phyloP scores from a whole-genome alignment of 2,113 vertebrate genomes.

The Stercorarius parasiticus region DNA sequence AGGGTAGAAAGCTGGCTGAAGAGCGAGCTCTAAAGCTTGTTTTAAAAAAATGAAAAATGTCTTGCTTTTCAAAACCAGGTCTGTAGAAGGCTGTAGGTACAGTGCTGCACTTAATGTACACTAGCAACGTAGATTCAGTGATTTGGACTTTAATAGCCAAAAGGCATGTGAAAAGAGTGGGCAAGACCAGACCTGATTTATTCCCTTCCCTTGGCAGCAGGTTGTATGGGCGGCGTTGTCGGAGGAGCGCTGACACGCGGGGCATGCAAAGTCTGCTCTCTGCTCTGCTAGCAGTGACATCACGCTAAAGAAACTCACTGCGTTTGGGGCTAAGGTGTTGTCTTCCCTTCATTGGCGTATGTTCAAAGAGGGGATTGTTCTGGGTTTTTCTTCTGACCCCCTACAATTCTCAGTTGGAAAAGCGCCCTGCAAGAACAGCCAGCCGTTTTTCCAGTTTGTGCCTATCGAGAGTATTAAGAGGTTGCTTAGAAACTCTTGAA shows the following conservation, averaged over 20 bases:
- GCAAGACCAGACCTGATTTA: conserved; percentile 1
- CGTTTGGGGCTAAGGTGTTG: not conserved
- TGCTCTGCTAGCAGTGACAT: not conserved
- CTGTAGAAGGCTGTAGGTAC: no score
- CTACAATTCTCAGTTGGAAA: not conserved
- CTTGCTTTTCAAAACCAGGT: not conserved
- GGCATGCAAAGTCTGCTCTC: not conserved
- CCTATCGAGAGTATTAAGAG: not conserved
- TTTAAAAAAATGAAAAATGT: not conserved
- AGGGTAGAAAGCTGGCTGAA: not conserved
- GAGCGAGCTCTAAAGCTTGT: not conserved
- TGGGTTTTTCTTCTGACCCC: not conserved
- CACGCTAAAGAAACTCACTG: not conserved
- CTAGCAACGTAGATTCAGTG: not conserved
- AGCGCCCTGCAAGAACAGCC: not conserved
- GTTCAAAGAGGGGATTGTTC: not conserved
- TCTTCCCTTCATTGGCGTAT: not conserved
- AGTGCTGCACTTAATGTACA: no score
- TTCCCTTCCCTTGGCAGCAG: not conserved
- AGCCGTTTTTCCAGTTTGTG: not conserved
- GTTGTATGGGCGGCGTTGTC: accelerated
- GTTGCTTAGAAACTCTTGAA: conserved; percentile 5
- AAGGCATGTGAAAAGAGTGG: not conserved
- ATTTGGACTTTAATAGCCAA: not conserved
- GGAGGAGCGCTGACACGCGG: not conserved